phyloP scores from a whole-genome alignment of 2,113 vertebrate species.

The Cheirogaleus medius region DNA sequence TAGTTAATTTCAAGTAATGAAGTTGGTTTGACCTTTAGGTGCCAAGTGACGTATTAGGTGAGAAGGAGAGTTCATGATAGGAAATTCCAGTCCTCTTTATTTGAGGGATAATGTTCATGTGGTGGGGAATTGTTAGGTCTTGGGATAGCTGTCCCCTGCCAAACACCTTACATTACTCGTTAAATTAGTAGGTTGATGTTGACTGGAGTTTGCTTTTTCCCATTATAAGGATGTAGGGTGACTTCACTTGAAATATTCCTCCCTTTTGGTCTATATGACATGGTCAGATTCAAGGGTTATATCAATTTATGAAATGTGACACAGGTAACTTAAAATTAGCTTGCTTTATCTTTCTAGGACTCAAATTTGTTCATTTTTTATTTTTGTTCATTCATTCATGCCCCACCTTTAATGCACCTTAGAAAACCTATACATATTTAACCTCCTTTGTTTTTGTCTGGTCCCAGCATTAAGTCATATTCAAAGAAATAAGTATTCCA shows the following conservation, averaged over 20 bases:
- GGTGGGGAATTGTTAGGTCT: not conserved
- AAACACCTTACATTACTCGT: not conserved
- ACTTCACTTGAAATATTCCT: not conserved
- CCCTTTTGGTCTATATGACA: not conserved
- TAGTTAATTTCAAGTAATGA: not conserved
- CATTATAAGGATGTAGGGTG: not conserved
- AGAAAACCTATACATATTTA: not conserved
- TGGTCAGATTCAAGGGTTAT: not conserved
- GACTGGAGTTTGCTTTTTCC: not conserved
- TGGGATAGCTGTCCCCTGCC: not conserved
- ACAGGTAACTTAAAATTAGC: not conserved
- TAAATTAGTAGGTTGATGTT: not conserved
- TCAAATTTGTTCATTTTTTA: slow-evolving; percentile 4
- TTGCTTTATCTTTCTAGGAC: not conserved
- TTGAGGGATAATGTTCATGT: not conserved
- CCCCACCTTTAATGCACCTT: not conserved
- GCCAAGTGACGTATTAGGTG: not conserved
- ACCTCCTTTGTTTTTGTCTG: not conserved
- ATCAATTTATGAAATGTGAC: not conserved
- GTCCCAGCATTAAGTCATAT: not conserved
- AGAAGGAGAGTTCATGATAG: not conserved
- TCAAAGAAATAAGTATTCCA: not conserved
- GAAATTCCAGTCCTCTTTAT: not conserved
- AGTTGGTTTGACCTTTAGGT: not conserved
- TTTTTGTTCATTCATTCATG: not conserved